Conservation (phyloP, 2,888 invertebrate genomes). For the Eilema sororculum region DNA sequence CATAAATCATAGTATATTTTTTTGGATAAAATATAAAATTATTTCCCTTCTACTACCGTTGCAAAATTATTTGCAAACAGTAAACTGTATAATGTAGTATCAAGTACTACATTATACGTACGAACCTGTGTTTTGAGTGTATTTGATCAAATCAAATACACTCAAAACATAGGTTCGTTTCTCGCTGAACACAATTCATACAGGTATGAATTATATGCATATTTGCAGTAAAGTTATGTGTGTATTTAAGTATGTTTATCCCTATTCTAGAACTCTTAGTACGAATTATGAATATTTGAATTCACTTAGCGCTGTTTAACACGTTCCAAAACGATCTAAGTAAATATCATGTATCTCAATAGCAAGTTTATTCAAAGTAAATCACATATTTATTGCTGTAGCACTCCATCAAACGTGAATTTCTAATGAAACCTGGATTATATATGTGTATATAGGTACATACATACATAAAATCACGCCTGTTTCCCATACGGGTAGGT, state of each 20-base stretch:
- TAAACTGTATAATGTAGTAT: not conserved
- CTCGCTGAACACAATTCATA: too few species aligned
- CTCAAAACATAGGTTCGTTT: too few species aligned
- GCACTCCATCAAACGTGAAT: constrained; percentile 6
- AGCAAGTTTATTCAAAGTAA: not conserved
- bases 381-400: not conserved
- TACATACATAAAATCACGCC: too few species aligned
- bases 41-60: not conserved
- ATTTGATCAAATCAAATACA: too few species aligned
- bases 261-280: not conserved
- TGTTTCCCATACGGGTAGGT: too few species aligned
- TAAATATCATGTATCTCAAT: not conserved
- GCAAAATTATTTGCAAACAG: too few species aligned
- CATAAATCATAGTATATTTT: not conserved
- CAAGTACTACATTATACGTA: not conserved
- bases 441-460: too few species aligned
- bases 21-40: not conserved
- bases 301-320: not conserved
- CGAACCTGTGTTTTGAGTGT: too few species aligned
- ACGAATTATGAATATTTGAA: constrained; percentile 3
- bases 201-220: not conserved
- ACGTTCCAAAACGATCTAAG: not conserved
- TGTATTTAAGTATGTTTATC: not conserved
- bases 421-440: constrained; percentile 28
- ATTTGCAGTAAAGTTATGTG: not conserved